Evolutionary conservation across 2,888 invertebrate genomes (phyloP).

Genomic region (Leptopterna dolabrata): DNA sequence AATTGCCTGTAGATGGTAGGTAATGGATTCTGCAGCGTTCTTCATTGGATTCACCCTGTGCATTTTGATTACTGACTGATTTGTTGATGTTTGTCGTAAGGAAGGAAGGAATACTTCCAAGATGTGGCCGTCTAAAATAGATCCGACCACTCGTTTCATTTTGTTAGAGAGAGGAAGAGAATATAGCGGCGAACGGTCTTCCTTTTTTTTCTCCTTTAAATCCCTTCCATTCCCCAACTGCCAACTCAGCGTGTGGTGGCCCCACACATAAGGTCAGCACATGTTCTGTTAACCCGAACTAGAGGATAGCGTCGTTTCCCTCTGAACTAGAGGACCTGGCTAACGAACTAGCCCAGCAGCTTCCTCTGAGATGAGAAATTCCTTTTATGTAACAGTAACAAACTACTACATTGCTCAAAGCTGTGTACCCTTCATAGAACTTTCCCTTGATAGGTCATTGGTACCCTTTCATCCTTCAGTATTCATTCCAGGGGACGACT

Average conservation of each 20-base stretch:
- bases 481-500: too few species aligned
- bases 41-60: too few species aligned
- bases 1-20: too few species aligned
- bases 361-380: not conserved
- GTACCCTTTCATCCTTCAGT: too few species aligned
- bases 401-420: too few species aligned
- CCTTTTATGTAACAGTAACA: not conserved
- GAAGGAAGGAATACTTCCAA: too few species aligned
- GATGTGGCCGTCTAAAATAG: not conserved
- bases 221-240: conserved; percentile 15
- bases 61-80: too few species aligned
- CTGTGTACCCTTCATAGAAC: too few species aligned
- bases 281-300: conserved; percentile 28
- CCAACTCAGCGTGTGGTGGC: conserved; percentile 46
- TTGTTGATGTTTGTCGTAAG: too few species aligned
- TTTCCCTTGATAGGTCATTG: too few species aligned
- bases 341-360: not conserved
- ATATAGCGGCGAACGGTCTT: not conserved
- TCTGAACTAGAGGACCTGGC: not conserved
- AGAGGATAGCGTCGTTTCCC: not conserved
- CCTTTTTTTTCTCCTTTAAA: not conserved
- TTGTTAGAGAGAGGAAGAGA: not conserved
- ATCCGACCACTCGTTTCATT: not conserved
- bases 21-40: too few species aligned
- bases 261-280: conserved; percentile 48